These are phyloP conservation scores for Antrozous pallidus DNA, from an alignment of 2,797 vertebrate genomes.

Conservation along the genomic window DNA sequence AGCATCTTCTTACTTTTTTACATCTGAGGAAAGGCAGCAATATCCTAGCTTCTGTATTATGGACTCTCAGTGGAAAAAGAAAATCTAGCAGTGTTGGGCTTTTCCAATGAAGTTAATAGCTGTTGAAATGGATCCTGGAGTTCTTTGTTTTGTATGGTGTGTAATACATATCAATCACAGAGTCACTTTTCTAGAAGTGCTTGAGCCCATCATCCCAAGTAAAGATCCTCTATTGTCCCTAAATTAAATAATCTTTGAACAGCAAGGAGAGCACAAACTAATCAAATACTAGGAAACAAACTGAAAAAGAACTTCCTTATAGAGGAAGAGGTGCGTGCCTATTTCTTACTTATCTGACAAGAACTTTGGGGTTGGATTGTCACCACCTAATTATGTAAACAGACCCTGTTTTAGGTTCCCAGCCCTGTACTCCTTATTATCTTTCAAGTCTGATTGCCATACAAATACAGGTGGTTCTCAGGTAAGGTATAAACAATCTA, in stretches of 20 bases:
- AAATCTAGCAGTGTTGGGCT: not conserved
- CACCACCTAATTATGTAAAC: slow-evolving; percentile 15
- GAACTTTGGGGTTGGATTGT: not conserved
- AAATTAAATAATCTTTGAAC: not conserved
- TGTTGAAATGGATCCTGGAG: not conserved
- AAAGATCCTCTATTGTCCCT: not conserved
- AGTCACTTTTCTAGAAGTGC: not conserved
- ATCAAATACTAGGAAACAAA: not conserved
- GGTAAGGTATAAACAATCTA: not conserved
- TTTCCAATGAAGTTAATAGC: not conserved
- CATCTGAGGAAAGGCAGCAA: not conserved
- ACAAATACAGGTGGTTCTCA: slow-evolving; percentile 54
- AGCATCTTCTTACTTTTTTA: not conserved
- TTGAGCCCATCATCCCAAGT: not conserved
- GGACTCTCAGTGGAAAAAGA: not conserved
- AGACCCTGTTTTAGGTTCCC: not conserved
- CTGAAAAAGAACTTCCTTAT: not conserved
- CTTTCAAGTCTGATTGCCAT: not conserved
- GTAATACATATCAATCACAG: not conserved
- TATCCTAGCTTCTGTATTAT: not conserved
- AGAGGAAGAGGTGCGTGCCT: not conserved
- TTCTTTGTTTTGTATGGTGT: not conserved
- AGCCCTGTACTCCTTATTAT: not conserved
- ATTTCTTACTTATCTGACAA: not conserved
- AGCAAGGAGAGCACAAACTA: not conserved